These are phyloP conservation scores for Scaptomyza reducta DNA, from an alignment of 2,888 invertebrate genomes.

Conservation along the genomic window DNA sequence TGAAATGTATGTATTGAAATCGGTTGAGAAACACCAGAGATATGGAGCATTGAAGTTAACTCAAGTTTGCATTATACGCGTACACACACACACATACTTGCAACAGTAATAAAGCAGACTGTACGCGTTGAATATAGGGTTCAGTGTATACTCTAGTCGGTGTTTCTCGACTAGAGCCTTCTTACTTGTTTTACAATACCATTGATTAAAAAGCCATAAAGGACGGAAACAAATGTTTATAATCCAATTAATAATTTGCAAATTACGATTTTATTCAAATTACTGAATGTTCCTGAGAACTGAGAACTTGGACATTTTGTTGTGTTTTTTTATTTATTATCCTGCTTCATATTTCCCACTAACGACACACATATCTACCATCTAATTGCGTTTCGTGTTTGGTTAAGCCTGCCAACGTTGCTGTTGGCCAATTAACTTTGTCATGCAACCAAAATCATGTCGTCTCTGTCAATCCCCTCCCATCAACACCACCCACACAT, in stretches of 20 bases:
- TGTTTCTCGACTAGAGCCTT: too few relatives aligned
- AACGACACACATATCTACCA: background rate
- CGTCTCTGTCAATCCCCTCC: constrained; percentile 17
- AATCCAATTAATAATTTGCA: background rate
- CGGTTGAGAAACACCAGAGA: too few relatives aligned
- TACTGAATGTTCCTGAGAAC: constrained; percentile 20
- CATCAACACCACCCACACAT: background rate
- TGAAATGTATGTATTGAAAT: too few relatives aligned
- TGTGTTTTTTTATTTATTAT: background rate
- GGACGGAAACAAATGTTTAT: background rate
- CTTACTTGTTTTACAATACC: too few relatives aligned
- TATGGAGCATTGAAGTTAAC: too few relatives aligned
- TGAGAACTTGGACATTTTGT: constrained; percentile 24
- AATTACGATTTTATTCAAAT: background rate
- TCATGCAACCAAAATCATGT: constrained; percentile 51
- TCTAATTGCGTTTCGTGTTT: constrained; percentile 43
- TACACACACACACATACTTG: too few relatives aligned
- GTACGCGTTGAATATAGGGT: too few relatives aligned
- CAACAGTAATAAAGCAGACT: too few relatives aligned
- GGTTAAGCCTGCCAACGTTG: constrained; percentile 8
- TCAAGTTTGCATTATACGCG: too few relatives aligned
- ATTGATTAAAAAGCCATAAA: background rate
- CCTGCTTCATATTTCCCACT: background rate
- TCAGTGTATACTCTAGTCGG: too few relatives aligned
- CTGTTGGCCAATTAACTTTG: constrained; percentile 53